Conservation (phyloP, 2,888 invertebrate species). For the Limenitis camilla region DNA sequence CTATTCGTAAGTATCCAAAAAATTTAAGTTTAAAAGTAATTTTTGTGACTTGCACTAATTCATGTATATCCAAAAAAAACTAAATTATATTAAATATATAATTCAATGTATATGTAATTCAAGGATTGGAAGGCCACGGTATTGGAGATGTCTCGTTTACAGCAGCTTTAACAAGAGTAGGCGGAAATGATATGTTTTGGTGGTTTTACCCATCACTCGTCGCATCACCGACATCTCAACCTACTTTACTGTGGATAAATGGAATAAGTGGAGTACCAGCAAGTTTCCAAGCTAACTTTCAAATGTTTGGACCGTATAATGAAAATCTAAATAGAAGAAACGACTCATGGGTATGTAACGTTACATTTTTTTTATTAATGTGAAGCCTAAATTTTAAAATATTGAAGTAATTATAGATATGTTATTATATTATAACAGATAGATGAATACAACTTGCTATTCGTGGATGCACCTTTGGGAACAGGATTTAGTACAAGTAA, state of each 20-base stretch:
- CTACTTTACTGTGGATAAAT: constrained; percentile 90
- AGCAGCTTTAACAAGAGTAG: constrained; percentile 83
- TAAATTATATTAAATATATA: background rate
- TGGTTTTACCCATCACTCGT: constrained; percentile 86
- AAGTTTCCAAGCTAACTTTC: constrained; percentile 89
- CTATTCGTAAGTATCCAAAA: constrained; percentile 30
- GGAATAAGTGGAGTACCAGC: constrained; percentile 88
- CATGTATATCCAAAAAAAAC: too few relatives aligned
- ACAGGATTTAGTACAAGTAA: constrained; percentile 85
- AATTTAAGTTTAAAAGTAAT: too few relatives aligned
- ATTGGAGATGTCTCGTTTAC: constrained; percentile 78
- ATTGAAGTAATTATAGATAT: background rate
- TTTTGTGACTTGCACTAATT: background rate
- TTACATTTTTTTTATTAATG: too few relatives aligned
- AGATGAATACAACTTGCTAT: constrained; percentile 84
- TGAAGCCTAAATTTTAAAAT: background rate
- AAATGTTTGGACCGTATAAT: constrained; percentile 86
- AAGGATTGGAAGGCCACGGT: constrained; percentile 44
- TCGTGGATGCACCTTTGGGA: constrained; percentile 93
- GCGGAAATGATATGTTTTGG: constrained; percentile 83
- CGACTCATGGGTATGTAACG: constrained; percentile 82
- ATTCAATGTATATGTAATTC: background rate
- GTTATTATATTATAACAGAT: constrained; percentile 59
- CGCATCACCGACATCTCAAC: constrained; percentile 68
- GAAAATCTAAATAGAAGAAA: constrained; percentile 76